Conservation (phyloP, 2,113 vertebrate species). For the Macquaria australasica region DNA sequence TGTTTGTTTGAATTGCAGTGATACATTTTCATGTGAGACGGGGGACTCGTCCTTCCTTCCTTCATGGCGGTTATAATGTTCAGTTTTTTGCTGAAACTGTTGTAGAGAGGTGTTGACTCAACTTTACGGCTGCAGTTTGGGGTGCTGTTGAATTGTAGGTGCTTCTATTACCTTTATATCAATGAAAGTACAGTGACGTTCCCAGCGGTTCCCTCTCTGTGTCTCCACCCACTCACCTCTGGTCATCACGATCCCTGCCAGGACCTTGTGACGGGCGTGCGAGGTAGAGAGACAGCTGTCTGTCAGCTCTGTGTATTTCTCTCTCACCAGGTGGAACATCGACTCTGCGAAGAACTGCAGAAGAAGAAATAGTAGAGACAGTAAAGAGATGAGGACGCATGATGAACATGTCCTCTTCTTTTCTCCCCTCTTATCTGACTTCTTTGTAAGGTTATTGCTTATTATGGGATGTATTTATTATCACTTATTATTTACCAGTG, state of each 20-base stretch:
- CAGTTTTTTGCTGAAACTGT: too few species aligned
- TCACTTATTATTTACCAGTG: too few species aligned
- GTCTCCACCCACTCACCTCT: slow-evolving; percentile 62
- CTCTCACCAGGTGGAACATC: slow-evolving; percentile 66
- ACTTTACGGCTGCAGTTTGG: too few species aligned
- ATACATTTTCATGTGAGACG: background rate
- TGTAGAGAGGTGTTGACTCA: too few species aligned
- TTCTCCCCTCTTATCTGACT: background rate
- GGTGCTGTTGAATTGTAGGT: too few species aligned
- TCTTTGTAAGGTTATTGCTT: background rate
- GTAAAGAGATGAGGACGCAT: background rate
- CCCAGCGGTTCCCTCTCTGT: too few species aligned
- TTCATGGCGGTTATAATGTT: too few species aligned
- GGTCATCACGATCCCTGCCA: slow-evolving; percentile 76
- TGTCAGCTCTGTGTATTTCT: slow-evolving; percentile 59
- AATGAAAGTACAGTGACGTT: too few species aligned
- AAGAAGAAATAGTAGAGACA: background rate
- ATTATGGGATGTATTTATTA: background rate
- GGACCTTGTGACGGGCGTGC: slow-evolving; percentile 54
- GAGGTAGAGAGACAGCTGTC: slow-evolving; percentile 28
- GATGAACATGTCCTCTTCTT: background rate
- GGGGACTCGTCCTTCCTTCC: background rate
- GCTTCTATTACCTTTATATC: too few species aligned
- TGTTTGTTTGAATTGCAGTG: background rate
- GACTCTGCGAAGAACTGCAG: slow-evolving; percentile 75